These are phyloP conservation scores for Vidua macroura DNA, from an alignment of 2,113 vertebrate species.

Conservation along the genomic window DNA sequence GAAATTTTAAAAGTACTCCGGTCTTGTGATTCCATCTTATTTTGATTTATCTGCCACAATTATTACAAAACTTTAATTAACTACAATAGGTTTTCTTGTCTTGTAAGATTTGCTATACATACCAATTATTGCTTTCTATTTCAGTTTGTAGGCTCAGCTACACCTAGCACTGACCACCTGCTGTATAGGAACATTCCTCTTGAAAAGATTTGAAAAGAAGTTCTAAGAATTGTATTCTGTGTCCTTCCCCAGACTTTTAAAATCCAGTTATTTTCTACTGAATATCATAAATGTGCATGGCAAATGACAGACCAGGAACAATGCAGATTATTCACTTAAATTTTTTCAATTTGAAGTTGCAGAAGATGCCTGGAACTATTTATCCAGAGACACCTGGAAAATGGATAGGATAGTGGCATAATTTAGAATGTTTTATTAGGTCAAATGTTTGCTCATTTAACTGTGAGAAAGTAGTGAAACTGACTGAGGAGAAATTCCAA, in stretches of 20 bases:
- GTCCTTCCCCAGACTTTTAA: not conserved
- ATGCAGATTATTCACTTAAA: not conserved
- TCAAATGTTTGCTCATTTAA: not conserved
- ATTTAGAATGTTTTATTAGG: not conserved
- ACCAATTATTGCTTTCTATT: not conserved
- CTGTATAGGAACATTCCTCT: not conserved
- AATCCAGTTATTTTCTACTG: not conserved
- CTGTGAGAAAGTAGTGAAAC: not conserved
- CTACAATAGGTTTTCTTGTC: not conserved
- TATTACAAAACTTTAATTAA: not conserved
- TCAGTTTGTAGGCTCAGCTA: not conserved
- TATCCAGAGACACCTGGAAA: not conserved
- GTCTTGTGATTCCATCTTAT: not conserved
- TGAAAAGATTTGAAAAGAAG: not conserved
- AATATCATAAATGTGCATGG: not conserved
- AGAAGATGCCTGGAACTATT: not conserved
- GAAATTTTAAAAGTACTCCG: not conserved
- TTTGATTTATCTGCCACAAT: not conserved
- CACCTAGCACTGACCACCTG: not conserved
- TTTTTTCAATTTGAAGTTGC: not conserved
- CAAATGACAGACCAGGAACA: not conserved
- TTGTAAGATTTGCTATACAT: rapidly evolving
- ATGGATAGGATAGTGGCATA: not conserved
- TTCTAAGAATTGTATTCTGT: not conserved
- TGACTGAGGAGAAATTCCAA: not conserved